Percentiles rank a stretch among this genome's conserved stretches.
Conservation (phyloP, 2,797 vertebrate genomes). For the Microhierax caerulescens region DNA sequence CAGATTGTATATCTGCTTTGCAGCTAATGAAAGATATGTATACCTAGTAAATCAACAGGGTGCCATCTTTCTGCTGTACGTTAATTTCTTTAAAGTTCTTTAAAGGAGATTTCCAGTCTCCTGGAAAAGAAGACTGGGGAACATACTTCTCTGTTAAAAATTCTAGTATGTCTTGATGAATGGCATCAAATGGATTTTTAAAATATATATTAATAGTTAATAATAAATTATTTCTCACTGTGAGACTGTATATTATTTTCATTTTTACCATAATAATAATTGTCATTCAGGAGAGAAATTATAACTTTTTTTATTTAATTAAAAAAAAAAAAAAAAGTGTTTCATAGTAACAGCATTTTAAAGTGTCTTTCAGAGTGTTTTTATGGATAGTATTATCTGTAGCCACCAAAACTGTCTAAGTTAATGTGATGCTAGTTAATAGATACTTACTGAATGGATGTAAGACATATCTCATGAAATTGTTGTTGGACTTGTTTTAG, state of each 20-base stretch:
- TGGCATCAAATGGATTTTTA: neutral
- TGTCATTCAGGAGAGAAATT: neutral
- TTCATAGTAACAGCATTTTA: neutral
- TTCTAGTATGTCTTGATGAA: neutral
- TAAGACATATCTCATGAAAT: neutral
- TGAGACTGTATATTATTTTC: neutral
- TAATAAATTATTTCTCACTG: neutral
- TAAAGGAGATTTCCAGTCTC: neutral
- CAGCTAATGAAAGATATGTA: neutral
- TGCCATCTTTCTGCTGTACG: neutral
- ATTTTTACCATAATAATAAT: neutral
- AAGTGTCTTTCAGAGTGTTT: neutral
- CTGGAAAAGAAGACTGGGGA: neutral
- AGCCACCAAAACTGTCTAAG: neutral
- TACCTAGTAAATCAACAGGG: neutral
- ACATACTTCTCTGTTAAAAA: neutral
- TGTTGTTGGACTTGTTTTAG: conserved; percentile 72
- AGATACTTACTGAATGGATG: neutral
- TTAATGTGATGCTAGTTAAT: neutral
- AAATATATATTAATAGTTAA: no score
- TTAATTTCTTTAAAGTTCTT: neutral
- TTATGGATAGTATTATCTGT: neutral
- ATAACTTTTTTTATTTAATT: neutral
- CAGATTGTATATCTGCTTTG: neutral
- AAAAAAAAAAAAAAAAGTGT: neutral